Evolutionary conservation across 2,797 vertebrate genomes (phyloP).

Genomic region (Lateolabrax maculatus): DNA sequence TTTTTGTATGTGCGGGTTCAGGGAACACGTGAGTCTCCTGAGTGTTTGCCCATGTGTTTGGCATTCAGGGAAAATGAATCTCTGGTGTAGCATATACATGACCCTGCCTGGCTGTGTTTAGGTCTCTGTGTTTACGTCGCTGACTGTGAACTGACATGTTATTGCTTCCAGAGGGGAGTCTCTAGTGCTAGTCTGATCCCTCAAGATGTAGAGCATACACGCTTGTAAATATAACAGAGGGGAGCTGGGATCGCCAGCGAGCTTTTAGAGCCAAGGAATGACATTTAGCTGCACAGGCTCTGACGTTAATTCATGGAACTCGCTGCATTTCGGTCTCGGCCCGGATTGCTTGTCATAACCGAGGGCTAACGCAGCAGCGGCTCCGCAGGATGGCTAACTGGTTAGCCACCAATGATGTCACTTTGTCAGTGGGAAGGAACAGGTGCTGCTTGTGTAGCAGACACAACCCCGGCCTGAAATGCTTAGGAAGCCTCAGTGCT

Average conservation of each 20-base stretch:
- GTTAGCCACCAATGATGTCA: slow-evolving; percentile 73
- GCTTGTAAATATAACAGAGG: slow-evolving; percentile 68
- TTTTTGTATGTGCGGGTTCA: slow-evolving; percentile 13
- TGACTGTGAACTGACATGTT: slow-evolving; percentile 61
- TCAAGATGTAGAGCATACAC: slow-evolving; percentile 53
- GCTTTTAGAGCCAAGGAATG: slow-evolving; percentile 42
- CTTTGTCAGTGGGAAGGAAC: slow-evolving; percentile 66
- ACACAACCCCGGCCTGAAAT: slow-evolving; percentile 50
- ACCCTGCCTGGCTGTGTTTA: slow-evolving; percentile 48
- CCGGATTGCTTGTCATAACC: slow-evolving; percentile 52
- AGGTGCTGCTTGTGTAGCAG: slow-evolving; percentile 74
- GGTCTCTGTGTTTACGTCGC: slow-evolving; percentile 57
- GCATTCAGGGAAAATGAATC: slow-evolving; percentile 29
- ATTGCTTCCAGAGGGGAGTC: slow-evolving; percentile 60
- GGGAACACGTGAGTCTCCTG: slow-evolving; percentile 44
- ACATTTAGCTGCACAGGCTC: slow-evolving; percentile 42
- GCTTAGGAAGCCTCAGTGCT: slow-evolving; percentile 40
- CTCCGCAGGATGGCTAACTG: slow-evolving; percentile 5
- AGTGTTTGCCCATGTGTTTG: slow-evolving; percentile 36
- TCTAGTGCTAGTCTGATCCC: slow-evolving; percentile 35
- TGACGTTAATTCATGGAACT: slow-evolving; percentile 28
- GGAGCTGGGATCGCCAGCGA: slow-evolving; percentile 5
- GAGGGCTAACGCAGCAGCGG: slow-evolving; percentile 27
- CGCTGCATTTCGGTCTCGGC: slow-evolving; percentile 26
- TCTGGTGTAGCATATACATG: slow-evolving; percentile 23